Evolutionary conservation across 2,113 vertebrate genomes (phyloP), one percentile per base, ranked within the genome.

Genomic region (Crotophaga sulcirostris): DNA sequence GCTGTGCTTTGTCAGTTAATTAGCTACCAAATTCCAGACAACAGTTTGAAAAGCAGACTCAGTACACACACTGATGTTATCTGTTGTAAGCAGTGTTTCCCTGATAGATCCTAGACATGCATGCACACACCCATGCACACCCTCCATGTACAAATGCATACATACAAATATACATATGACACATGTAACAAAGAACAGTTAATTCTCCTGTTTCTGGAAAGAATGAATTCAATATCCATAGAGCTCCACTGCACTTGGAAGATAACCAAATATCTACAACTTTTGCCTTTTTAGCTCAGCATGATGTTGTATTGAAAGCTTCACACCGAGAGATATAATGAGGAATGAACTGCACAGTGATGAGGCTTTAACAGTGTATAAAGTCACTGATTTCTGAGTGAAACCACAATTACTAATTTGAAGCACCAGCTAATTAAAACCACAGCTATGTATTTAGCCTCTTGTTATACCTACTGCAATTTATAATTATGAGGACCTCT

Each of bases 391-490:
- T 98, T 98, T 98, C 98, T 98, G 97, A 98, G 97, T 97, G 97
- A 98, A 98, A 98, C 97, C 95, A 97, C 98, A 98, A 98, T 98
- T 98, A 98, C 98, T 98, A 98, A 98, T 98, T 98, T 98, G 98
- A 98, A 98, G 98, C 98, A 98, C 97, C 94, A 97, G 97, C 98
- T 98, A 98, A 99, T 99, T 98, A 98, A 98, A 98, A 98, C 98
- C 98, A 98, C 97, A 98, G 98, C 98, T 97, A 98, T 98, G 98
- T 98, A 98, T 98, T 98, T 99, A 98, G 98, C 98, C 98, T 98
- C 98, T 98, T 98, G 97, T 98, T 98, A 98, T 97, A 98, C 97
- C 98, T 98, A 98, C 97, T 97, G 97, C 97, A 97, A 97, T 98
- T 98, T 98, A 98, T 98, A 99, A 98, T 98, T 98, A 98, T 97